Conservation (phyloP, 2,888 invertebrate species). For the Labia minor region DNA sequence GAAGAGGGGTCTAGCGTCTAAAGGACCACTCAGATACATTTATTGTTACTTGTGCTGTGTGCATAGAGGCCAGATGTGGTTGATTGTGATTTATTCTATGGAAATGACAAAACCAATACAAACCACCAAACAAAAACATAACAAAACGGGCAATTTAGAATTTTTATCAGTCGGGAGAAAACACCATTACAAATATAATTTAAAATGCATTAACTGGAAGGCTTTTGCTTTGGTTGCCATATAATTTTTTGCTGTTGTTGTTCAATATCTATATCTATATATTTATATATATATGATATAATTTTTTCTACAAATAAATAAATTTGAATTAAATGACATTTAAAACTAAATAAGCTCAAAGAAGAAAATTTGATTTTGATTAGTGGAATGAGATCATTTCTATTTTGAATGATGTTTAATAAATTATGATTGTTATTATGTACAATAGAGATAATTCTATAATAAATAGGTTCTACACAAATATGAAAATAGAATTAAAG, state of each 20-base stretch:
- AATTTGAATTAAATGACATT: slow-evolving; percentile 1
- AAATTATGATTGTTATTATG: too few species aligned
- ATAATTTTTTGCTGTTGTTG: neutral
- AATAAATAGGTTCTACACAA: too few species aligned
- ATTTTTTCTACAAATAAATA: neutral
- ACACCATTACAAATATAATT: slow-evolving; percentile 7
- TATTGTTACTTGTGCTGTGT: neutral
- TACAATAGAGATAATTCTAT: too few species aligned
- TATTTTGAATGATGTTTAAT: too few species aligned
- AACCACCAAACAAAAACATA: neutral
- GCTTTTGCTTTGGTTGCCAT: neutral
- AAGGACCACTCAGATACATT: neutral
- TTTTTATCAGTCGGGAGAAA: neutral
- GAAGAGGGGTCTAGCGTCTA: too few species aligned
- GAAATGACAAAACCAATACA: slow-evolving; percentile 13
- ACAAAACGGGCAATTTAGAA: slow-evolving; percentile 3
- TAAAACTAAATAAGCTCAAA: neutral
- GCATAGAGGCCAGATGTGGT: neutral
- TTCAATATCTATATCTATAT: neutral
- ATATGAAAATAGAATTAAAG: too few species aligned
- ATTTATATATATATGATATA: neutral
- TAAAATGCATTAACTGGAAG: slow-evolving; percentile 3
- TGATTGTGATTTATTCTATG: slow-evolving; percentile 13
- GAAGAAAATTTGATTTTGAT: slow-evolving; percentile 13
- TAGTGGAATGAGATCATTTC: neutral